Evolutionary conservation across 2,888 invertebrate species (phyloP).

Genomic region (Herminia tarsipennalis): DNA sequence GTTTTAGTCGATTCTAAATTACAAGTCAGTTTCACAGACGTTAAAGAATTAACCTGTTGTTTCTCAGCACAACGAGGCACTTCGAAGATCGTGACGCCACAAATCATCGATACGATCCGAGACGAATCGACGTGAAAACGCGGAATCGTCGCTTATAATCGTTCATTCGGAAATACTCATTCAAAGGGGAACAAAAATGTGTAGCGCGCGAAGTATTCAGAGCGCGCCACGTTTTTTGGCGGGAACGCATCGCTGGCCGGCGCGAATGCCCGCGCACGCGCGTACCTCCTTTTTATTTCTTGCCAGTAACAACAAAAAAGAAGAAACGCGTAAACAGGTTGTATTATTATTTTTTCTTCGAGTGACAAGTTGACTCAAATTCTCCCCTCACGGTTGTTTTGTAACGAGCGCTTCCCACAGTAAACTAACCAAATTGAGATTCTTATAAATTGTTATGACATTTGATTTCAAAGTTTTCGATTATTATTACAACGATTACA

Average conservation of each 20-base stretch:
- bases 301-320: constrained; percentile 46
- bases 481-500: constrained; percentile 40
- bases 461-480: constrained; percentile 38
- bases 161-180: constrained; percentile 54
- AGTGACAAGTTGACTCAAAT: constrained; percentile 55
- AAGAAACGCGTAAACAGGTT: constrained; percentile 67
- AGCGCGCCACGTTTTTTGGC: constrained; percentile 75
- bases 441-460: constrained; percentile 45
- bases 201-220: constrained; percentile 67
- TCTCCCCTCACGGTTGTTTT: constrained; percentile 38
- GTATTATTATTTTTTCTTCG: constrained; percentile 62
- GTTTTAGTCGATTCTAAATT: constrained; percentile 32
- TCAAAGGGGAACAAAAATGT: constrained; percentile 61
- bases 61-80: constrained; percentile 55
- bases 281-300: constrained; percentile 55
- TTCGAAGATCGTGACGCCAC: constrained; percentile 65
- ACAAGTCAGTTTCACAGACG: constrained; percentile 29
- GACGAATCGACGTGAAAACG: constrained; percentile 72
- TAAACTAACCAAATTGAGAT: constrained; percentile 29
- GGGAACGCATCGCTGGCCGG: constrained; percentile 55
- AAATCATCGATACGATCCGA: constrained; percentile 67
- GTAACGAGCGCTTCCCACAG: constrained; percentile 41
- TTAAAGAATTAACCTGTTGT: constrained; percentile 50
- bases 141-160: constrained; percentile 61
- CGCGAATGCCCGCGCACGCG: constrained; percentile 79